Evolutionary conservation across 2,888 invertebrate genomes (phyloP).

Genomic region (Ophioninae sp.): DNA sequence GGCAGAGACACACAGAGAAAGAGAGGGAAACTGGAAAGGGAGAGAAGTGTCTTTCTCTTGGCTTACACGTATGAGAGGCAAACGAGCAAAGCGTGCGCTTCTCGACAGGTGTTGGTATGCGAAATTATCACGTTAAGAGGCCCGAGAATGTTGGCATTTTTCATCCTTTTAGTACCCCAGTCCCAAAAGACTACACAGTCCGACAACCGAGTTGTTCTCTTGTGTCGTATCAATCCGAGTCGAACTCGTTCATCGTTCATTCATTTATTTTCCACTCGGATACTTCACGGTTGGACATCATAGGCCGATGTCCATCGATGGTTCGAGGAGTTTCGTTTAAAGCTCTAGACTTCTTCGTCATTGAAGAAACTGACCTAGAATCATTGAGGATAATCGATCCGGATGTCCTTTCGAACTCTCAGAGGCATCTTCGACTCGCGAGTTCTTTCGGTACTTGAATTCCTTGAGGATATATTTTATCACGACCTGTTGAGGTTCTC

Average conservation of each 20-base stretch:
- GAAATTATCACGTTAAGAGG: slow-evolving; percentile 76
- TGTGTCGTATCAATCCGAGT: slow-evolving; percentile 64
- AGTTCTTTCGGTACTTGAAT: neutral
- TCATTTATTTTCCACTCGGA: neutral
- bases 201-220: slow-evolving; percentile 25
- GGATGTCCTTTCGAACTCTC: neutral
- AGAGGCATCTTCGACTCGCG: too few relatives aligned
- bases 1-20: slow-evolving; percentile 12
- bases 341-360: too few relatives aligned
- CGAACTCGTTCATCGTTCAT: slow-evolving; percentile 66
- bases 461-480: neutral
- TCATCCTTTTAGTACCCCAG: slow-evolving; percentile 61
- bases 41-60: slow-evolving; percentile 56
- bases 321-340: too few relatives aligned
- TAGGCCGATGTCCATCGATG: too few relatives aligned
- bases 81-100: slow-evolving; percentile 54
- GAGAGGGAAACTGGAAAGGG: slow-evolving; percentile 14
- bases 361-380: too few relatives aligned
- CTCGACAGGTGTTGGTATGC: slow-evolving; percentile 72
- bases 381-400: neutral
- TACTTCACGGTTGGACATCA: neutral
- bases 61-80: slow-evolving; percentile 59
- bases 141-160: slow-evolving; percentile 68
- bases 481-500: too few relatives aligned
- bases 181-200: slow-evolving; percentile 27